Evolutionary conservation across 1,140 invertebrate species (phyloP), one percentile per base, ranked within the genome.

Genomic region (Meteorus sp.): DNA sequence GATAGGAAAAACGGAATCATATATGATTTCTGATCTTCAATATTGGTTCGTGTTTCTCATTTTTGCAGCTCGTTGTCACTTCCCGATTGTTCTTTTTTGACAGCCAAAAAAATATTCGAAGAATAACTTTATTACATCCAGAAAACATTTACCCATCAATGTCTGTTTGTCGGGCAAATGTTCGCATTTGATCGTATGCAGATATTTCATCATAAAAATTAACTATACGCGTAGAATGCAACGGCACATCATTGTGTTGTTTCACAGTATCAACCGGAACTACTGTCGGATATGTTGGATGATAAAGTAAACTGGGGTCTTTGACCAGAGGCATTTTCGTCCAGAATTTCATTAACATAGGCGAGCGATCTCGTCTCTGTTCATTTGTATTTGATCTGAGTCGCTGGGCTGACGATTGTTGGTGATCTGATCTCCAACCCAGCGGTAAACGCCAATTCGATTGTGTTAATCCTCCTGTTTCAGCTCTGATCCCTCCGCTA

Each of bases 321-420:
- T 61, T 62, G 20, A 75, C 11, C 4, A 74, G 59, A 0, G 77
- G 71, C 68, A 78, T 68, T 20, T 68, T 66, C 1, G 52, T 62
- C 75, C 77, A 78, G 45, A 78, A 74, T 37, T 62, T 60, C 11
- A 75, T 44, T 2, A 72, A 45, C 57, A 68, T 68, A 9, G 70
- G 66, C 17, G 55, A 23, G 15, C 47, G 47, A 51, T 58, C 35
- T n/a, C n/a, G 20, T 22, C 43, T 51, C 39, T 62, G 33, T 15
- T 48, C 43, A 48, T 44, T 52, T 15, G 31, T 11, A 15, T 31
- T 19, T 3, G 33, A 27, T 22, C 17, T 20, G 13, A 52, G 9
- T 9, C 25, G 56, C 15, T 60, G 41, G 20, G 48, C 52, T 20
- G 44, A 23, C 9, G 37, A 15, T 20, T 66, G 58, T 17, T 64